phyloP scores from a whole-genome alignment of 2,797 vertebrate genomes.

The Argya squamiceps region DNA sequence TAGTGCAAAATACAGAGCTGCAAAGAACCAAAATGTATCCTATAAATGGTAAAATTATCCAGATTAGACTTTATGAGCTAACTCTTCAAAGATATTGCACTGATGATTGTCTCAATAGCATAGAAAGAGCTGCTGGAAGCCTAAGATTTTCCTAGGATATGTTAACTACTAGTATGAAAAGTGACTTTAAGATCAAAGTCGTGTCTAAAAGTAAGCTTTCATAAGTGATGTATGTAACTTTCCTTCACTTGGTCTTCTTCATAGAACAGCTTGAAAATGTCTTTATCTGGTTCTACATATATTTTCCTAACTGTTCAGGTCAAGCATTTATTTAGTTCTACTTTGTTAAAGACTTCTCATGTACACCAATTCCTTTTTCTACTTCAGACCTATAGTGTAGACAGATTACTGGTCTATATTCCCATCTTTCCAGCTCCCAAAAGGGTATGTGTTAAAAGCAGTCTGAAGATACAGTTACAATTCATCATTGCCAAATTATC shows the following conservation, averaged over 20 bases:
- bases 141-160: background rate
- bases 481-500: background rate
- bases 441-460: background rate
- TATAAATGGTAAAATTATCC: slow-evolving; percentile 10
- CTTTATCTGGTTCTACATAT: background rate
- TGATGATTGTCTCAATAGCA: background rate
- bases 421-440: background rate
- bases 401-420: background rate
- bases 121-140: background rate
- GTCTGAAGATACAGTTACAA: background rate
- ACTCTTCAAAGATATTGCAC: background rate
- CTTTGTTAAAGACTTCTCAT: background rate
- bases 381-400: background rate
- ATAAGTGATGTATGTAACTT: background rate
- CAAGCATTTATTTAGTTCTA: background rate
- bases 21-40: background rate
- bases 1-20: background rate
- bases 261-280: background rate
- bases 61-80: background rate
- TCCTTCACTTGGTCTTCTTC: background rate
- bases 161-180: background rate
- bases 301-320: background rate
- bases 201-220: background rate
- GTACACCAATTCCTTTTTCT: background rate
- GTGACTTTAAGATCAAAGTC: background rate